phyloP scores from a whole-genome alignment of 2,113 vertebrate genomes.

The Rostratula benghalensis region DNA sequence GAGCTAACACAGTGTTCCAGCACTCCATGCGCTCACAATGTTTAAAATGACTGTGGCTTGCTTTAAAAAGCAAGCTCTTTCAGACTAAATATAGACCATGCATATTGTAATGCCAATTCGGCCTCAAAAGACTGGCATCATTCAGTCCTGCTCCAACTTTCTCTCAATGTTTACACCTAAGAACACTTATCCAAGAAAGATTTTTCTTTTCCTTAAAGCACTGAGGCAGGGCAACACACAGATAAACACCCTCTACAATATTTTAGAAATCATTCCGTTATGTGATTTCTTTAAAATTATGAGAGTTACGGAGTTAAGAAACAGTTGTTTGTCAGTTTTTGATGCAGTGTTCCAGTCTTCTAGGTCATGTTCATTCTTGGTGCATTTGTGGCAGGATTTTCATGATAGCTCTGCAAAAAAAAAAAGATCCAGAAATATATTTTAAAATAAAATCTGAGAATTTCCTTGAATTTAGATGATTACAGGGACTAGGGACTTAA shows the following conservation, averaged over 20 bases:
- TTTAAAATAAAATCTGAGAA: neutral
- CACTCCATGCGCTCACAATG: neutral
- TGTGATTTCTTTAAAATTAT: neutral
- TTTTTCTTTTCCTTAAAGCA: neutral
- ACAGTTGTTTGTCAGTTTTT: neutral
- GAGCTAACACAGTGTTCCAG: neutral
- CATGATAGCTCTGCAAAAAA: neutral
- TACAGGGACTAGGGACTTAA: neutral
- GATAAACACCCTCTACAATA: neutral
- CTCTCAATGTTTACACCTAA: neutral
- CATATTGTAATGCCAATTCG: neutral
- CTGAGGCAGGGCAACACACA: neutral
- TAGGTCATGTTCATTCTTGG: neutral
- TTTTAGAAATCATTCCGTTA: neutral
- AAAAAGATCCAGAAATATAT: neutral
- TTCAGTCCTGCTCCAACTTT: neutral
- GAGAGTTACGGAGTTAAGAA: neutral
- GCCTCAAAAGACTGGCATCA: neutral
- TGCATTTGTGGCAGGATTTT: neutral
- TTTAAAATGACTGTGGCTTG: neutral
- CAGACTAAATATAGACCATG: neutral
- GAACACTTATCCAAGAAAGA: neutral
- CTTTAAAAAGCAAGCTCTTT: conserved; percentile 3
- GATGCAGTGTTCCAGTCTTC: neutral
- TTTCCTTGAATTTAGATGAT: neutral